Evolutionary conservation across 2,888 invertebrate species (phyloP), one percentile per base, ranked within the genome.

Genomic region (Clitarchus hookeri): DNA sequence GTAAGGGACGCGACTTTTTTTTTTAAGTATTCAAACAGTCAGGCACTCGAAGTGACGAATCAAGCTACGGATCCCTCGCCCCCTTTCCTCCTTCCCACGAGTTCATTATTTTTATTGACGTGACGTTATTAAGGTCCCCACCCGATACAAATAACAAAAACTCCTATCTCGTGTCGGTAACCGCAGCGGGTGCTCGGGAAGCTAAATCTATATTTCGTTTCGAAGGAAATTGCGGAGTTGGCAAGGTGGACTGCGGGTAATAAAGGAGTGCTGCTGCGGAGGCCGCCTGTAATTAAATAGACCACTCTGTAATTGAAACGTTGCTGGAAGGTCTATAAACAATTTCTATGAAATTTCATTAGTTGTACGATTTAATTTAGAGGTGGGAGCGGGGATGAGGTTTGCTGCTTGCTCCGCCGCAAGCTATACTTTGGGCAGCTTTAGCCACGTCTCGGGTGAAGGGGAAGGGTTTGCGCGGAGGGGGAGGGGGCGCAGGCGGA

Each of bases 291-390:
- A 87, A 87, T 87, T 87, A 86, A 87, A 84, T 86, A 77, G 83
- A 84, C 80, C 84, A 86, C 83, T 82, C 85, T 87, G 36, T 87
- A 87, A 87, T 87, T 86, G 86, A 87, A 87, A 82, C 85, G 53
- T 84, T 84, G 85, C 79, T 26, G 44, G 13, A 9, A n/a, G 79
- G 78, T 65, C 83, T 85, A 82, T 79, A 86, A 87, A 86, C 85
- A 87, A 87, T 86, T 87, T 86, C 87, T 86, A 84, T 85, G 85
- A 85, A 87, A 84, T 86, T 87, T 86, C 87, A 87, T 87, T 86
- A 86, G 85, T 86, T 83, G 27, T 84, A 80, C 83, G 85, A 87
- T 87, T 87, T 86, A 85, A 87, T 86, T 86, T 87, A 36, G 82
- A 23, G 44, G 27, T 11, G 36, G 26, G 25, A 82, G 44, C 82